A percentile compares a stretch with the other conserved stretches of the same genome.
phyloP scores from a whole-genome alignment of 2,888 invertebrate species.

The Acholoe squamosa region DNA sequence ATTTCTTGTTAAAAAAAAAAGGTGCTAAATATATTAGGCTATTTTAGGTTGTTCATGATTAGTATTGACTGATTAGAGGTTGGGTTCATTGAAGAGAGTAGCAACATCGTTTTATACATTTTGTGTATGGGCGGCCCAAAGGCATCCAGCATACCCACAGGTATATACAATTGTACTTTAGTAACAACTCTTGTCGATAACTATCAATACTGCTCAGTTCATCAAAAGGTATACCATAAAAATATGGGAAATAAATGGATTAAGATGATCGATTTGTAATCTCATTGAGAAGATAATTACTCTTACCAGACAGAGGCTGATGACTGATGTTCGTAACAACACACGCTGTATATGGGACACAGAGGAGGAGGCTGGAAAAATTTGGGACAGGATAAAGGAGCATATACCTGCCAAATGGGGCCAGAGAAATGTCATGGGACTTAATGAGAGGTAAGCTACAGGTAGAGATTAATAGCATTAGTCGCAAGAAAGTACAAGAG shows the following conservation, averaged over 20 bases:
- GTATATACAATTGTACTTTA: too few species aligned
- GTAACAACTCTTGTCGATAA: too few species aligned
- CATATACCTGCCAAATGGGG: slow-evolving; percentile 73
- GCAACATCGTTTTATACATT: background rate
- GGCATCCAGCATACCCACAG: too few species aligned
- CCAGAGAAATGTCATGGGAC: slow-evolving; percentile 69
- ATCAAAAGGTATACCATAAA: too few species aligned
- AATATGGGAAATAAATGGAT: too few species aligned
- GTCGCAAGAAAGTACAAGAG: too few species aligned
- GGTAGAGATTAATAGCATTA: too few species aligned
- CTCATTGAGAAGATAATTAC: too few species aligned
- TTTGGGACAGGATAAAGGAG: slow-evolving; percentile 74
- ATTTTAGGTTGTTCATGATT: background rate
- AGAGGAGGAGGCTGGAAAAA: slow-evolving; percentile 71
- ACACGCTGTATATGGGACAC: slow-evolving; percentile 77
- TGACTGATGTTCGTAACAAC: slow-evolving; percentile 75
- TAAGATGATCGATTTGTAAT: too few species aligned
- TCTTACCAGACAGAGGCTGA: slow-evolving; percentile 69
- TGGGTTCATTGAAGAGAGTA: background rate
- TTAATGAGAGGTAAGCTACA: slow-evolving; percentile 76
- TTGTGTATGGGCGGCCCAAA: background rate
- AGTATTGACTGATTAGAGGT: background rate
- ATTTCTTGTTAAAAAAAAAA: background rate
- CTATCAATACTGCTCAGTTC: too few species aligned
- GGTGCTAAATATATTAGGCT: background rate